Conservation (phyloP, 1,140 invertebrate genomes). For the Heliconius eleuchia region DNA sequence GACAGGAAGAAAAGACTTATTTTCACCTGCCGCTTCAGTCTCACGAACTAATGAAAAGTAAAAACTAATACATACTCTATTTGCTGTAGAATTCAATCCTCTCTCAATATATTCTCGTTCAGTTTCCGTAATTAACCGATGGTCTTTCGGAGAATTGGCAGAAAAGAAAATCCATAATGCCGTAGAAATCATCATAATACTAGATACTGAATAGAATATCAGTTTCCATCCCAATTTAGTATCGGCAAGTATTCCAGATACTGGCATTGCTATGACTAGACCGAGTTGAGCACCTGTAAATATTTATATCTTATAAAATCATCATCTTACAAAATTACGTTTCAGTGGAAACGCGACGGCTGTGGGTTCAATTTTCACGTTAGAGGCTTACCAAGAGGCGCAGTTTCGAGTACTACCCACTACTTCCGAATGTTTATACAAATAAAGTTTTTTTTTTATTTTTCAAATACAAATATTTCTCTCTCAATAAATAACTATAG, state of each 20-base stretch:
- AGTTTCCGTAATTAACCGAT: constrained; percentile 81
- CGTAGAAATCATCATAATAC: constrained; percentile 83
- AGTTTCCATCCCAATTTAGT: constrained; percentile 87
- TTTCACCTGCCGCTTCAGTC: too few relatives aligned
- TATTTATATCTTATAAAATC: neutral
- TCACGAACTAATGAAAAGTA: neutral
- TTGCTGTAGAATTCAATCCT: constrained; percentile 43
- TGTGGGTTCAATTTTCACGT: too few relatives aligned
- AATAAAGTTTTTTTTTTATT: too few relatives aligned
- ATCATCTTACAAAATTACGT: neutral
- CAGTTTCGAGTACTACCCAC: too few relatives aligned
- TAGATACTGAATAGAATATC: constrained; percentile 90
- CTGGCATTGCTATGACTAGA: constrained; percentile 86
- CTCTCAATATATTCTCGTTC: constrained; percentile 85
- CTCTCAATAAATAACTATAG: too few relatives aligned
- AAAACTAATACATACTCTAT: neutral
- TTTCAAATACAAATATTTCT: too few relatives aligned
- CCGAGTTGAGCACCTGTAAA: constrained; percentile 85
- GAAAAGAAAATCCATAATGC: constrained; percentile 84
- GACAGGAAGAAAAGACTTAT: too few relatives aligned
- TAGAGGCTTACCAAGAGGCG: too few relatives aligned
- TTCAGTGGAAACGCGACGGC: too few relatives aligned
- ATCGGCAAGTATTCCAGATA: constrained; percentile 85
- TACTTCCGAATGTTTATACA: too few relatives aligned
- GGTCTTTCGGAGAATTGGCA: constrained; percentile 84